Evolutionary conservation across 2,113 vertebrate genomes (phyloP).

Genomic region (Harpagus bidentatus): DNA sequence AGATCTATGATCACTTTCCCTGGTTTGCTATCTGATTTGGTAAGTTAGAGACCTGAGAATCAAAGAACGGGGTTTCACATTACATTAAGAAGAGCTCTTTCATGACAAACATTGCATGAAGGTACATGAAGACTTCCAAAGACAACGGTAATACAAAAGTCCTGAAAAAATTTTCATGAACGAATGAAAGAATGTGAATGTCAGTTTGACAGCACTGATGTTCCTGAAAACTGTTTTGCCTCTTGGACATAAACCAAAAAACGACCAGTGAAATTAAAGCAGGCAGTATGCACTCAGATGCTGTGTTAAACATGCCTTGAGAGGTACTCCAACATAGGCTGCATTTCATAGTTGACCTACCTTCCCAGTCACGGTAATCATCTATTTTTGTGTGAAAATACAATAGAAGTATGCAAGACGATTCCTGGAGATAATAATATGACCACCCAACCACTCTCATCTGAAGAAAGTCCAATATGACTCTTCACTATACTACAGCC

Average conservation of each 20-base stretch:
- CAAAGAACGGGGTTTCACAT: neutral
- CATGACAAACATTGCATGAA: neutral
- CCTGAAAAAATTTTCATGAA: neutral
- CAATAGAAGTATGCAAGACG: accelerated
- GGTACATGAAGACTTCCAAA: neutral
- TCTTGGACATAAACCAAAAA: neutral
- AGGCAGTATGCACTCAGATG: neutral
- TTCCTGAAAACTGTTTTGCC: neutral
- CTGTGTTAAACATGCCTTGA: neutral
- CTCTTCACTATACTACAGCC: neutral
- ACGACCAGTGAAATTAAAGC: neutral
- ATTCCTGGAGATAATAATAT: neutral
- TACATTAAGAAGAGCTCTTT: neutral
- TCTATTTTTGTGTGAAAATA: neutral
- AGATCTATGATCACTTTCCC: neutral
- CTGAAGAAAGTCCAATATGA: accelerated
- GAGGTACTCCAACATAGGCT: neutral
- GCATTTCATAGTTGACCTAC: neutral
- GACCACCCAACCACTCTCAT: neutral
- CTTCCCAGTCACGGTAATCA: neutral
- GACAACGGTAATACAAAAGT: neutral
- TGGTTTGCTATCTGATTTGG: neutral
- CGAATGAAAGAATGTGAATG: neutral
- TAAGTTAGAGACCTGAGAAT: neutral
- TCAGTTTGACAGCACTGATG: neutral